phyloP scores from a whole-genome alignment of 2,113 vertebrate species.

The Paradisaea rubra region DNA sequence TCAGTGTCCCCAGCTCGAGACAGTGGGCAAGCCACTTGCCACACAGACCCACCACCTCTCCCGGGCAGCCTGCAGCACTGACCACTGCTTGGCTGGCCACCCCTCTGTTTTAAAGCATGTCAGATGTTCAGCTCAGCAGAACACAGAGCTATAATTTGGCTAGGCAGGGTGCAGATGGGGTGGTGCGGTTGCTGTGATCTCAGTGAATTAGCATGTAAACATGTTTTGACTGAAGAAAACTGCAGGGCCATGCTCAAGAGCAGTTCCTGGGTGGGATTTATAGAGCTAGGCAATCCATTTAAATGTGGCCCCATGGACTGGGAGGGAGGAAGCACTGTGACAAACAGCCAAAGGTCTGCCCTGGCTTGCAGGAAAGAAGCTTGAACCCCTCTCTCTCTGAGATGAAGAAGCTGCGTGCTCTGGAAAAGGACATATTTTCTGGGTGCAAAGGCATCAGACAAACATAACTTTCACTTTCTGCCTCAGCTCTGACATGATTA shows the following conservation, averaged over 20 bases:
- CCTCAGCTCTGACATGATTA: neutral
- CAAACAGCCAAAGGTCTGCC: neutral
- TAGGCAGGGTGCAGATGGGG: neutral
- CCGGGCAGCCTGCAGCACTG: neutral
- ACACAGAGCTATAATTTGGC: neutral
- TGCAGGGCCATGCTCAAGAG: neutral
- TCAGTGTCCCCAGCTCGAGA: rapidly evolving
- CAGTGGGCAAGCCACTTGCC: neutral
- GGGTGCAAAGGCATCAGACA: neutral
- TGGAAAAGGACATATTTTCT: neutral
- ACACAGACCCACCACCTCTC: neutral
- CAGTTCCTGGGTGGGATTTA: slow-evolving; percentile 11
- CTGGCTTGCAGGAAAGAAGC: neutral
- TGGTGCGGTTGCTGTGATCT: neutral
- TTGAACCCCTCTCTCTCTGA: neutral
- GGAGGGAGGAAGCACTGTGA: neutral
- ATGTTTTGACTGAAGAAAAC: slow-evolving; percentile 23
- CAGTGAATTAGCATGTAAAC: slow-evolving; percentile 14
- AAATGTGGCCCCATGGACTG: neutral
- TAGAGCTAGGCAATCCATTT: neutral
- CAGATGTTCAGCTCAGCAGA: neutral
- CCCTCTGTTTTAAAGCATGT: neutral
- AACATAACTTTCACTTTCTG: neutral
- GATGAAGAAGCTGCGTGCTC: neutral
- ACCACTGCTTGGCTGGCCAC: neutral